A percentile compares a stretch with the other conserved stretches of the same genome.
Evolutionary conservation across 2,797 vertebrate species (phyloP).

Genomic region (Falco cherrug): DNA sequence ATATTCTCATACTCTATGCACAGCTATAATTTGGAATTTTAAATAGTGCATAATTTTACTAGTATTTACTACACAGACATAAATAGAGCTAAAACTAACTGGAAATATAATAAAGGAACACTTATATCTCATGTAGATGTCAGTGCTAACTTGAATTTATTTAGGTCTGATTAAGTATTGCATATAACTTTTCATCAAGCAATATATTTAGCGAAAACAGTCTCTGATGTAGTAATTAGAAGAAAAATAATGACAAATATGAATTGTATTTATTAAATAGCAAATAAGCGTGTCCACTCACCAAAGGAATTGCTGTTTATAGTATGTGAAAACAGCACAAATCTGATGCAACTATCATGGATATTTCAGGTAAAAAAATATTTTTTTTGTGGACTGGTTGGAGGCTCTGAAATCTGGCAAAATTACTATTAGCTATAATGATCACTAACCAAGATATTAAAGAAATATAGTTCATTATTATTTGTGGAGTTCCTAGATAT

Average conservation of each 20-base stretch:
- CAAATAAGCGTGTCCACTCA: background rate
- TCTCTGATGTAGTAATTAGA: background rate
- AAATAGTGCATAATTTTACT: slow-evolving; percentile 11
- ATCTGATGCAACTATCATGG: too few relatives aligned
- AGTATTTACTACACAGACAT: slow-evolving; percentile 12
- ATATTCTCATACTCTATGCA: background rate
- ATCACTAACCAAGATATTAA: background rate
- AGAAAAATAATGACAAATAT: background rate
- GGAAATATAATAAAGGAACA: background rate
- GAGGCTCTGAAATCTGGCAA: background rate
- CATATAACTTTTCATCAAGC: background rate
- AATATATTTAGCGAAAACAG: background rate
- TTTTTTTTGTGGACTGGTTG: background rate
- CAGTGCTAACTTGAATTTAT: background rate
- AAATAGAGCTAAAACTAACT: background rate
- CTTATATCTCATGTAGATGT: background rate
- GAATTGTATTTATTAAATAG: background rate
- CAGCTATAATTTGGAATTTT: background rate
- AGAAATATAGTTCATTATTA: background rate
- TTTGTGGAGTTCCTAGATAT: background rate
- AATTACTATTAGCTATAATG: background rate
- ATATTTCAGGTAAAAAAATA: background rate
- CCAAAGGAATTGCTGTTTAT: background rate
- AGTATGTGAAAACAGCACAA: background rate
- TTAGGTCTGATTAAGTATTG: background rate